Conservation (phyloP, 2,888 invertebrate genomes). For the Priocnemis perturbator region DNA sequence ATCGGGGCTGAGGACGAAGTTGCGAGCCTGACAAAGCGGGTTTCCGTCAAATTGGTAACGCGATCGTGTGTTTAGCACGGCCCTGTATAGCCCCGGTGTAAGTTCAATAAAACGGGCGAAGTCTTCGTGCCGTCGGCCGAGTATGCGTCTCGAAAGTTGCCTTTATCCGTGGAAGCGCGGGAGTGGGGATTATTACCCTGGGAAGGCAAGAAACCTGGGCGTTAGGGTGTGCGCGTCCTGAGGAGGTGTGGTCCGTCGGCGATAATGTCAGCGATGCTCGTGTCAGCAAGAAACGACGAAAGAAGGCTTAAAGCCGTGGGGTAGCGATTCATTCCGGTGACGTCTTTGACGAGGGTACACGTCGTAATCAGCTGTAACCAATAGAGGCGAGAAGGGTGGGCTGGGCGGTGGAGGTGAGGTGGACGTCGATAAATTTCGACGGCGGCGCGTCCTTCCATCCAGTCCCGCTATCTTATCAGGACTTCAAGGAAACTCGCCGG, state of each 20-base stretch:
- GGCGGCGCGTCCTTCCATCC: neutral
- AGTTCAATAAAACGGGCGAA: no score
- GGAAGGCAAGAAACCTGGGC: no score
- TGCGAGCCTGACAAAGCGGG: neutral
- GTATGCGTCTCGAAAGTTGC: no score
- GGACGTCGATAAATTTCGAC: constrained; percentile 40
- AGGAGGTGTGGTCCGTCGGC: neutral
- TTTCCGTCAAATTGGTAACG: no score
- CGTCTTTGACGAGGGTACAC: constrained; percentile 63
- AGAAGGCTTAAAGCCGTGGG: constrained; percentile 27
- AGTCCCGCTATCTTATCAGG: constrained; percentile 43
- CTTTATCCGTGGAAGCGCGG: neutral
- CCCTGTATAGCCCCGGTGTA: no score
- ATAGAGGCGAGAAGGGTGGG: constrained; percentile 16
- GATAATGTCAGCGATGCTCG: constrained; percentile 47
- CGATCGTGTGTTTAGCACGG: no score
- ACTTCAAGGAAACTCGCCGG: constrained; percentile 14
- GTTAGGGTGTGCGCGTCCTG: neutral
- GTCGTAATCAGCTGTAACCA: constrained; percentile 55
- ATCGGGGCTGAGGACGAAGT: neutral
- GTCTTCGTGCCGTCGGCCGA: no score
- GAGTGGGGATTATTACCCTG: no score
- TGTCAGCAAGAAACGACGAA: constrained; percentile 23
- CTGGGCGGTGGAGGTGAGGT: neutral
- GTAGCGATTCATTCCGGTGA: constrained; percentile 33